Evolutionary conservation across 1,140 invertebrate species (phyloP).

Genomic region (Drosophila santomea): DNA sequence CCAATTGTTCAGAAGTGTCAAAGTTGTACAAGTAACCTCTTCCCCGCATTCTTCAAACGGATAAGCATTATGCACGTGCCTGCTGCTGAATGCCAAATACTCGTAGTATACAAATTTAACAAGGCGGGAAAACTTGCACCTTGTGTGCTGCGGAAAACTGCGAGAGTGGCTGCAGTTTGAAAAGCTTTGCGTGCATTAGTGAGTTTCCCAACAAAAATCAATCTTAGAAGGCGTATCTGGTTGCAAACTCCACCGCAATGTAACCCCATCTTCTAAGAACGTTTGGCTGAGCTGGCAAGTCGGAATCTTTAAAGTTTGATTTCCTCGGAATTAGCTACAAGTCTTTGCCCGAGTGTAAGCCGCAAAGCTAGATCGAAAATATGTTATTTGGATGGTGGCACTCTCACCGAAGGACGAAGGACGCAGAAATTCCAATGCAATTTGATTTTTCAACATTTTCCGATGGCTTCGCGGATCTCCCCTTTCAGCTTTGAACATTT

Average conservation of each 20-base stretch:
- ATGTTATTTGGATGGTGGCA: neutral
- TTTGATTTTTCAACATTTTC: constrained; percentile 1
- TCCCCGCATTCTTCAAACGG: neutral
- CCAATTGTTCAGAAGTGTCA: neutral
- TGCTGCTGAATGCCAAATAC: neutral
- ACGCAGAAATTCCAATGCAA: constrained; percentile 1
- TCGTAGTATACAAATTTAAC: constrained; percentile 20
- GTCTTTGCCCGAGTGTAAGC: constrained; percentile 8
- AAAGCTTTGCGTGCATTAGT: constrained; percentile 70
- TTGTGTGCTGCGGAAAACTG: neutral
- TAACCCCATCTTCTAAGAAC: constrained; percentile 7
- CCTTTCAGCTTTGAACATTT: constrained; percentile 15
- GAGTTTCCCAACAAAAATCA: constrained; percentile 75
- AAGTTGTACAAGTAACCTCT: neutral
- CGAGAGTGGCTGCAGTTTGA: constrained; percentile 3
- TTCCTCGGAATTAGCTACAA: constrained; percentile 19
- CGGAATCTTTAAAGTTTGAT: constrained; percentile 28
- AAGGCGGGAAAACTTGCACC: constrained; percentile 36
- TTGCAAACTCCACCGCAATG: constrained; percentile 18
- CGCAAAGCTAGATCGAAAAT: constrained; percentile 12
- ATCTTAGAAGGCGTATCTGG: constrained; percentile 41
- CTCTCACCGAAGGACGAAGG: neutral
- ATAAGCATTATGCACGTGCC: neutral
- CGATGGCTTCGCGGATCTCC: neutral
- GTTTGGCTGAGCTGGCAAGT: constrained; percentile 10